Conservation (phyloP, 2,888 invertebrate genomes). For the Trichopria drosophilae region DNA sequence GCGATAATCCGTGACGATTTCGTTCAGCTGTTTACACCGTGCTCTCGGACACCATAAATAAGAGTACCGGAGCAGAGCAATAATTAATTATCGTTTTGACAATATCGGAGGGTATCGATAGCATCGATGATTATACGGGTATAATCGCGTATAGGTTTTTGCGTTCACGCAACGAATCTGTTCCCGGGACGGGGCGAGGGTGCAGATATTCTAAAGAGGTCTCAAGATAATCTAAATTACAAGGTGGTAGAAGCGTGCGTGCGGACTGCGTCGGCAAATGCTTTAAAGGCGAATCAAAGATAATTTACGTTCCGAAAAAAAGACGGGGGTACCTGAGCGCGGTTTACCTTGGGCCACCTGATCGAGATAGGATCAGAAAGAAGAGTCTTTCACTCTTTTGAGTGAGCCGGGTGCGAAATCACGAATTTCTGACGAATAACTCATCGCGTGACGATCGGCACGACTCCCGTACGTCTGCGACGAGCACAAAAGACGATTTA, state of each 20-base stretch:
- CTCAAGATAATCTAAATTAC: constrained; percentile 38
- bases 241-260: constrained; percentile 34
- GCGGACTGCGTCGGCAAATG: constrained; percentile 25
- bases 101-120: too few species aligned
- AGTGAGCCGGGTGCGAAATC: constrained; percentile 32
- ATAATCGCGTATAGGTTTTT: too few species aligned
- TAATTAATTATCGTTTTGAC: too few species aligned
- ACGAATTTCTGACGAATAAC: too few species aligned
- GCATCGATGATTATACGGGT: too few species aligned
- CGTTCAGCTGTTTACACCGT: too few species aligned
- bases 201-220: constrained; percentile 28
- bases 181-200: constrained; percentile 31
- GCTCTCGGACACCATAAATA: too few species aligned
- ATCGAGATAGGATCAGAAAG: constrained; percentile 34
- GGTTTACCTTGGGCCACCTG: constrained; percentile 31
- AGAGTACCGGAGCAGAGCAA: too few species aligned
- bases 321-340: constrained; percentile 27
- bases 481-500: too few species aligned
- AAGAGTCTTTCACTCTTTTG: constrained; percentile 31
- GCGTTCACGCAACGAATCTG: too few species aligned
- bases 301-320: constrained; percentile 30
- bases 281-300: constrained; percentile 33
- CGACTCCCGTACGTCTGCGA: too few species aligned
- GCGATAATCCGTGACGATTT: too few species aligned
- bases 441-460: constrained; percentile 30